Evolutionary conservation across 1,140 invertebrate species (phyloP), one percentile per base, ranked within the genome.

Genomic region (Drosophila parabipectinata): DNA sequence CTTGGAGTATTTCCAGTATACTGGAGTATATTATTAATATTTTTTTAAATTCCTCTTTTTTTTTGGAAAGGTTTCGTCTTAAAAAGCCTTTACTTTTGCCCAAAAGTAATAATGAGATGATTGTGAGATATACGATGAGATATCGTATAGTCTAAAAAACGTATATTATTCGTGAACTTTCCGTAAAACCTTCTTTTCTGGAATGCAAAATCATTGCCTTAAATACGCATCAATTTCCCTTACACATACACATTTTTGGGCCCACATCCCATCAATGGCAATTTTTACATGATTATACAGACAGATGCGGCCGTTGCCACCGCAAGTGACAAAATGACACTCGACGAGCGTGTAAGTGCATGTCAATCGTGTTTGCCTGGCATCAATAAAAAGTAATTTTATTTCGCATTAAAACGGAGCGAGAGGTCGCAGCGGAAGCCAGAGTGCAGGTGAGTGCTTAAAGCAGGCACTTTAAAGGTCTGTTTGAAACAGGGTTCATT

Each of bases 281-380:
- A 37, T 37, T 37, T 53, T 21, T 14, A 34, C 18, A 47, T 34
- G 15, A 12, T 37, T 45, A 24, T 26, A 24, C 15, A 30, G 41
- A 28, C 28, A 18, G 59, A 10, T 37, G 48, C 55, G 64, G 45
- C 45, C 71, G 57, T 39, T 39, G 44, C 26, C 54, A 60, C 74
- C 72, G 51, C 62, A 75, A 61, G 61, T 66, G 57, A 32, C 61
- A 51, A 72, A 73, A 60, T 72, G 77, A 62, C 59, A 63, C 55
- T 82, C 64, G 60, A 59, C 64, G 71, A 53, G 56, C 77, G 50
- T 73, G 67, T 79, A 73, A 84, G 81, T 84, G 67, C 67, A 80
- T 77, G 81, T 77, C 80, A 80, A 84, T 84, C 79, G 77, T 74
- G 59, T 83, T 81, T 82, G 63, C 45, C 58, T 34, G 53, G 56